Conservation (phyloP, 2,888 invertebrate species). For the Tillus elongatus region DNA sequence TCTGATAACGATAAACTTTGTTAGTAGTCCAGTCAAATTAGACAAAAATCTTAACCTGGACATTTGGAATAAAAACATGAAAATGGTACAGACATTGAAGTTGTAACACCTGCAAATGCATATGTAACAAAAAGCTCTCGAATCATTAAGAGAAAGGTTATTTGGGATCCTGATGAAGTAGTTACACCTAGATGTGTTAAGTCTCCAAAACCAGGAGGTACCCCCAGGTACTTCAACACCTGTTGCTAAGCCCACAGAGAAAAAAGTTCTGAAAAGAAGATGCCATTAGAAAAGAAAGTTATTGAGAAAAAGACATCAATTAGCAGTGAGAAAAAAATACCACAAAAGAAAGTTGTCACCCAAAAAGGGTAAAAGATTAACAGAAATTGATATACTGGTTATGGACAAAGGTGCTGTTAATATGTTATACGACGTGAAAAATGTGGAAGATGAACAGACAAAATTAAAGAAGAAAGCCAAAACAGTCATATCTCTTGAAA, state of each 20-base stretch:
- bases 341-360: conserved; percentile 15
- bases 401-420: conserved; percentile 83
- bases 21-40: too few species aligned
- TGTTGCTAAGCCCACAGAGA: conserved; percentile 6
- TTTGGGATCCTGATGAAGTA: conserved; percentile 61
- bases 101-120: conserved; percentile 20
- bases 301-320: conserved; percentile 6
- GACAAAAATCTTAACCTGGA: too few species aligned
- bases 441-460: conserved; percentile 27
- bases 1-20: too few species aligned
- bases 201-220: background rate
- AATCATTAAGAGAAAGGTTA: conserved; percentile 63
- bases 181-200: conserved; percentile 42
- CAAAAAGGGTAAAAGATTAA: conserved; percentile 35
- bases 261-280: conserved; percentile 11
- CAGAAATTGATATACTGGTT: conserved; percentile 67
- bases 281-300: conserved; percentile 1
- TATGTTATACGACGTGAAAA: conserved; percentile 71
- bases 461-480: conserved; percentile 28
- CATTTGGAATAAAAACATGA: too few species aligned
- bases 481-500: conserved; percentile 31
- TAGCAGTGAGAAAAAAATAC: conserved; percentile 7
- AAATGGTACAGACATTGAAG: too few species aligned
- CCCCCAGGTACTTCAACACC: too few species aligned
- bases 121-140: conserved; percentile 44